phyloP scores from a whole-genome alignment of 23 tunicate species.

The Botrylloides violaceus region DNA sequence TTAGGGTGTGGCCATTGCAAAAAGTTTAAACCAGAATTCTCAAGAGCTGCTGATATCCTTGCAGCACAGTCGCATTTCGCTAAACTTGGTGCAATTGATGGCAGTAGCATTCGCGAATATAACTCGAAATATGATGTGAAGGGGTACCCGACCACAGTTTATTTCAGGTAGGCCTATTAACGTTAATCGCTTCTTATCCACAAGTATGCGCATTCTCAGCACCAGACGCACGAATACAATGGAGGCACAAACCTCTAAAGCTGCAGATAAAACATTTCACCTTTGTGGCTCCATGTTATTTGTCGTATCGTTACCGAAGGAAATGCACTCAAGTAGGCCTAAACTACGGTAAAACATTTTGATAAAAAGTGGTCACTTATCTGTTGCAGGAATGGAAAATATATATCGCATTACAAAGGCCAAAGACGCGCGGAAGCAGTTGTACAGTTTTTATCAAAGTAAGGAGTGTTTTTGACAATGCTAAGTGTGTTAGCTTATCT shows the following conservation, averaged over 20 bases:
- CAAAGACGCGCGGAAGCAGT: slow-evolving; percentile 38
- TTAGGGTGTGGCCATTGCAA: slow-evolving; percentile 92
- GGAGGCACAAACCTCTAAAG: no score
- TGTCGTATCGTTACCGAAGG: no score
- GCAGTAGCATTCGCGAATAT: slow-evolving; percentile 23
- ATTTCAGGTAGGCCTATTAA: slow-evolving; percentile 61
- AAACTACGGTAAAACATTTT: no score
- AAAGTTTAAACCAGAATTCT: slow-evolving; percentile 58
- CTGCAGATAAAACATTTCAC: no score
- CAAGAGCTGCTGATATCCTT: slow-evolving; percentile 52
- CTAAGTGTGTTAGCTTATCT: no score
- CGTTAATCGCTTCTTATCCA: no score
- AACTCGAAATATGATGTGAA: slow-evolving; percentile 42
- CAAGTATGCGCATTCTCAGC: no score
- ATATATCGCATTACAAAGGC: slow-evolving; percentile 31
- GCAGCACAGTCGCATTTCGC: slow-evolving; percentile 10
- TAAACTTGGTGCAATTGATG: slow-evolving; percentile 54
- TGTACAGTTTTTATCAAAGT: slow-evolving; percentile 33
- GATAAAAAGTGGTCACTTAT: no score
- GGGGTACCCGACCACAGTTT: slow-evolving; percentile 72
- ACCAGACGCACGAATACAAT: no score
- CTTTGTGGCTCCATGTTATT: no score
- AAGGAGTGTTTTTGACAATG: no score
- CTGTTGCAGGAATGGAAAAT: slow-evolving; percentile 47
- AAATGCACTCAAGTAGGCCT: no score